Percentiles rank a stretch among this genome's conserved stretches.
Conservation (phyloP, 2,113 vertebrate species). For the Astur gentilis region DNA sequence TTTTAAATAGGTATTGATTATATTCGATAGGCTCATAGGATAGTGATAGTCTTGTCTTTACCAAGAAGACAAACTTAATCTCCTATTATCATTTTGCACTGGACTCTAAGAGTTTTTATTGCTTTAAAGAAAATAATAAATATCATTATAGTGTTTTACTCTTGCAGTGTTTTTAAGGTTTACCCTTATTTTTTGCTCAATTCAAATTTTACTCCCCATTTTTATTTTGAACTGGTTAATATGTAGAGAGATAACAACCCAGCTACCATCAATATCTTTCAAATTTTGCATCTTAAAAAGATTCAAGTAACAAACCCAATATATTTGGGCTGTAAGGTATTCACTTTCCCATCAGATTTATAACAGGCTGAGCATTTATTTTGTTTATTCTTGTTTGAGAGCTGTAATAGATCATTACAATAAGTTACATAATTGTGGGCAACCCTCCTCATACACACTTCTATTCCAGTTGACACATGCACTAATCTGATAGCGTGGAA, state of each 20-base stretch:
- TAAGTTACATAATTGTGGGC: neutral
- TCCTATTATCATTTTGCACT: neutral
- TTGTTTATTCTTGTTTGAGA: neutral
- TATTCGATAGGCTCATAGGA: neutral
- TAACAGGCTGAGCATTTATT: neutral
- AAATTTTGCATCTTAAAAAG: neutral
- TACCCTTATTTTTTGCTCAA: neutral
- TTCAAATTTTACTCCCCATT: neutral
- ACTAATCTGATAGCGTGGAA: constrained; percentile 9
- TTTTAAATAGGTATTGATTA: neutral
- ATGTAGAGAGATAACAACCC: neutral
- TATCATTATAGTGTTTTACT: neutral
- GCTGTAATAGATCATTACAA: neutral
- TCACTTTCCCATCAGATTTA: neutral
- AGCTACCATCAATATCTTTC: neutral
- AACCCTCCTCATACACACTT: neutral
- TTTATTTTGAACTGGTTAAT: neutral
- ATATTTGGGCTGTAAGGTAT: neutral
- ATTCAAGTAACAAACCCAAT: neutral
- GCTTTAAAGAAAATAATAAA: neutral
- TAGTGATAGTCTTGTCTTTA: neutral
- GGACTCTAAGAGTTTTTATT: neutral
- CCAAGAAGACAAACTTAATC: neutral
- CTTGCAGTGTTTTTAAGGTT: neutral
- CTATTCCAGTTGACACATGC: constrained; percentile 2